Evolutionary conservation across 64 coral and sea anemone species (phyloP).

Genomic region (Montipora capricornis): DNA sequence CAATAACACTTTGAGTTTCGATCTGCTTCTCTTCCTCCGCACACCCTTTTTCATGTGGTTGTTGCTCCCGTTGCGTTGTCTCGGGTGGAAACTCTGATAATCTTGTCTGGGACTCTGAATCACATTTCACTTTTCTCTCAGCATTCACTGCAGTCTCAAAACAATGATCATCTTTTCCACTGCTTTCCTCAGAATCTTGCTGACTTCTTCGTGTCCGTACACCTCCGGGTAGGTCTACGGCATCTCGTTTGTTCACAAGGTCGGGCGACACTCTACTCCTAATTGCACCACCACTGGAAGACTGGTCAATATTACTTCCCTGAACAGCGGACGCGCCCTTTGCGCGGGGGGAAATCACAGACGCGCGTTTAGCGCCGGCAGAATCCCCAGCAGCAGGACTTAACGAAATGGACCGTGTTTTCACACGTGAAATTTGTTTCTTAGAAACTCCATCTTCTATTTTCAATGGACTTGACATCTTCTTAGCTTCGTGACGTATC

Average conservation of each 20-base stretch:
- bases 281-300: neutral
- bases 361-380: too few relatives aligned
- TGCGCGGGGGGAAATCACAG: neutral
- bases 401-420: neutral
- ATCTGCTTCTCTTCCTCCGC: neutral
- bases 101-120: neutral
- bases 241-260: neutral
- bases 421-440: neutral
- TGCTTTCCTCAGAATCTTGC: neutral
- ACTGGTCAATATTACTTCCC: neutral
- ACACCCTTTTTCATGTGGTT: neutral
- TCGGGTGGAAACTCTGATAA: neutral
- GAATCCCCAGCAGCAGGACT: neutral
- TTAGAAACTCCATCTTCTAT: neutral
- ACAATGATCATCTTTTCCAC: slow-evolving; percentile 2
- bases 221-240: neutral
- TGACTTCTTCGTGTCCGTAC: neutral
- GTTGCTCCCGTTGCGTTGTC: neutral
- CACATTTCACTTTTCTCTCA: neutral
- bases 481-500: neutral
- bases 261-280: neutral
- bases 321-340: neutral
- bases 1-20: neutral
- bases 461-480: neutral
- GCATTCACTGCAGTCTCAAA: neutral